A percentile compares a stretch with the other conserved stretches of the same genome.
phyloP scores from a whole-genome alignment of 35 echinoderm and acorn worm species.

The Eucidaris tribuloides region DNA sequence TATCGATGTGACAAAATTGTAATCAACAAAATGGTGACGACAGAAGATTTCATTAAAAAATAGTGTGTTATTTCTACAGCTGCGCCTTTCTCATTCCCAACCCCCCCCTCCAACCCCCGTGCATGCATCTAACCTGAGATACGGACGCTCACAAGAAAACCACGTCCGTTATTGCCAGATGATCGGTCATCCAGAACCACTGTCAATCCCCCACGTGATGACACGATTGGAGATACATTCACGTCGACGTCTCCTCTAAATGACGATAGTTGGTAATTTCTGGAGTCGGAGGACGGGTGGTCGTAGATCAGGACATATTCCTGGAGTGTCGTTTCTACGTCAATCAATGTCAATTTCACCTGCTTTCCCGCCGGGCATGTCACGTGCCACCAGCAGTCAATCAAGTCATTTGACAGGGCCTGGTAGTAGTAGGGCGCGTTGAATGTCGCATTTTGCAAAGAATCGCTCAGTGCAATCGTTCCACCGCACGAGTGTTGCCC shows the following conservation, averaged over 20 bases:
- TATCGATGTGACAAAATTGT: too few species aligned
- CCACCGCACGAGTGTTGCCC: not conserved
- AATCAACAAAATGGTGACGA: not conserved
- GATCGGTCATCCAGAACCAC: not conserved
- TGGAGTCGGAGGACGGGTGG: not conserved
- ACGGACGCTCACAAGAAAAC: not conserved
- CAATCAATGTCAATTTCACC: not conserved
- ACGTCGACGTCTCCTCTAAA: not conserved
- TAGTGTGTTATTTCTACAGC: not conserved
- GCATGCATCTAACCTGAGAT: not conserved
- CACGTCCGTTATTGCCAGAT: not conserved
- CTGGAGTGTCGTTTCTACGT: not conserved
- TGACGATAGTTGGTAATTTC: not conserved
- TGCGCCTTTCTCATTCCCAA: not conserved
- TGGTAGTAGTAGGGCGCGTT: not conserved
- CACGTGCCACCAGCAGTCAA: constrained; percentile 5
- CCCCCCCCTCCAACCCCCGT: not conserved
- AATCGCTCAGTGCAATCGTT: not conserved
- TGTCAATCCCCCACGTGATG: not conserved
- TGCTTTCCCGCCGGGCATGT: not conserved
- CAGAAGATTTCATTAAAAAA: not conserved
- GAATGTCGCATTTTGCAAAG: not conserved
- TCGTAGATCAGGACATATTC: not conserved
- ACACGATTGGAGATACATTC: constrained; percentile 3
- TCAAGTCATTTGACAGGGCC: not conserved